Conservation (phyloP, 2,113 vertebrate genomes). For the Zosterops japonicus region DNA sequence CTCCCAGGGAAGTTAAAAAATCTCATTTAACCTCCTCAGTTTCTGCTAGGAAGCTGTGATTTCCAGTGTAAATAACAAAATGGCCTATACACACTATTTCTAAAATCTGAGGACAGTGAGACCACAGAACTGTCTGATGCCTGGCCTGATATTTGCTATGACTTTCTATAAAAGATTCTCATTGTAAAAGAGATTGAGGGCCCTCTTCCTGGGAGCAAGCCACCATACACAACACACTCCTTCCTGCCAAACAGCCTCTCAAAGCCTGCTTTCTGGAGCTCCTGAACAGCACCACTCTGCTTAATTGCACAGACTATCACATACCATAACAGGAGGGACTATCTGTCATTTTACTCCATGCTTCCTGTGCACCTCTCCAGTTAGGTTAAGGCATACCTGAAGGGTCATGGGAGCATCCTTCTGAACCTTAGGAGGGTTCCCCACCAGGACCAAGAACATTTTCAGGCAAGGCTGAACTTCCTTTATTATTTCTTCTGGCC, state of each 20-base stretch:
- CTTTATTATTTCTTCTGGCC: background rate
- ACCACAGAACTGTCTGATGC: background rate
- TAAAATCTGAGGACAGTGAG: background rate
- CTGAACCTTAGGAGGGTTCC: background rate
- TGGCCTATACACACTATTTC: background rate
- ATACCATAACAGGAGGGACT: background rate
- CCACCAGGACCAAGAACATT: background rate
- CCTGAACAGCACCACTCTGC: background rate
- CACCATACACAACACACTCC: background rate
- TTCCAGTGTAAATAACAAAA: conserved; percentile 17
- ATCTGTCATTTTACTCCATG: accelerated
- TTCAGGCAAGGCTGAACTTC: background rate
- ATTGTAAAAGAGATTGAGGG: background rate
- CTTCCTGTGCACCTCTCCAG: background rate
- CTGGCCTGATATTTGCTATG: background rate
- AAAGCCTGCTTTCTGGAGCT: background rate
- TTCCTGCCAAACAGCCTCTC: background rate
- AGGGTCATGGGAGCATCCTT: background rate
- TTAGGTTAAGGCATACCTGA: background rate
- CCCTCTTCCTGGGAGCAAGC: background rate
- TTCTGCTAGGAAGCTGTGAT: conserved; percentile 5
- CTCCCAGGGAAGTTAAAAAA: background rate
- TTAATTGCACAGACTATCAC: background rate
- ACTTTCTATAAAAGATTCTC: background rate
- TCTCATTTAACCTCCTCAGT: conserved; percentile 15